Conservation (phyloP, 2,888 invertebrate species). For the Dynastes maya region DNA sequence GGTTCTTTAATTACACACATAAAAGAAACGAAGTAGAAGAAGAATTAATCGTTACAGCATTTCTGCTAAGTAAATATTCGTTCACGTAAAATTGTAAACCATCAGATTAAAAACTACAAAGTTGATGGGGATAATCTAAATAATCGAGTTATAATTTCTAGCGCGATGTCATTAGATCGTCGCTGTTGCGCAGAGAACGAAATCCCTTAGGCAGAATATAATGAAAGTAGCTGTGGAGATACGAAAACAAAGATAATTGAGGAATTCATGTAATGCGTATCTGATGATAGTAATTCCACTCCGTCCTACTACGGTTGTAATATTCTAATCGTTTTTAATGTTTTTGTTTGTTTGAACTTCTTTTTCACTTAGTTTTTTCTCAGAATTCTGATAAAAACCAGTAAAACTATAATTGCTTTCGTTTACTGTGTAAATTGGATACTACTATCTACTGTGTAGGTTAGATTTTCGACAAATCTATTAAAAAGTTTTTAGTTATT, state of each 20-base stretch:
- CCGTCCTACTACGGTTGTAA: neutral
- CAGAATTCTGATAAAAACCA: too few relatives aligned
- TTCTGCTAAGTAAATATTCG: neutral
- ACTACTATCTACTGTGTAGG: too few relatives aligned
- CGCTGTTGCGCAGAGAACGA: neutral
- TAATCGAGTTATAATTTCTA: slow-evolving; percentile 28
- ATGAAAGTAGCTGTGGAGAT: neutral
- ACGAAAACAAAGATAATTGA: slow-evolving; percentile 19
- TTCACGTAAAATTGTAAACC: neutral
- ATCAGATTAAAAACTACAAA: neutral
- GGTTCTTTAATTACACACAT: neutral
- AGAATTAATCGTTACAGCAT: neutral
- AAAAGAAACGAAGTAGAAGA: neutral
- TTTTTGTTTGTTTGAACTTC: neutral
- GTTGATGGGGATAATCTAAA: neutral
- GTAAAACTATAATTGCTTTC: too few relatives aligned
- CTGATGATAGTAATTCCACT: slow-evolving; percentile 16
- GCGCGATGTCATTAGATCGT: neutral
- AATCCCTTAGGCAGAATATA: slow-evolving; percentile 6
- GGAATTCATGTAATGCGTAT: slow-evolving; percentile 24
- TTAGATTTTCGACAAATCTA: too few relatives aligned
- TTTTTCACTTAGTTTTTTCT: neutral
- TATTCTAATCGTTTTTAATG: neutral
- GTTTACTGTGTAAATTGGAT: too few relatives aligned
- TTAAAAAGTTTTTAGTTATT: too few relatives aligned